These are phyloP conservation scores for Drosophila meridionalis DNA, from an alignment of 2,888 invertebrate species.

Conservation along the genomic window DNA sequence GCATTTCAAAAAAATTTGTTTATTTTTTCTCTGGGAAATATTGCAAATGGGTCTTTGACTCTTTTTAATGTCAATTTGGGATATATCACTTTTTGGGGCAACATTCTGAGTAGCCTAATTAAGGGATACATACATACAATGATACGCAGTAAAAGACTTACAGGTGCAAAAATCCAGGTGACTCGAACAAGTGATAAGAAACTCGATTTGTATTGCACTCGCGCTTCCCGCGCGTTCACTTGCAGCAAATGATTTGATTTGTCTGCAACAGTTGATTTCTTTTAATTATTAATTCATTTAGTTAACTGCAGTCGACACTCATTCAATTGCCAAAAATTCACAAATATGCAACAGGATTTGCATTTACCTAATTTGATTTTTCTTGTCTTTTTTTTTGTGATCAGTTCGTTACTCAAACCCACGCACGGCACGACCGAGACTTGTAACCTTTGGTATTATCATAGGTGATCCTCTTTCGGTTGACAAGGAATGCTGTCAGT, in stretches of 20 bases:
- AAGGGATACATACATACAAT: neutral
- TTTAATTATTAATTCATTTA: neutral
- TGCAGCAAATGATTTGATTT: neutral
- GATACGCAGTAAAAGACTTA: neutral
- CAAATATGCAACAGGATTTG: conserved; percentile 10
- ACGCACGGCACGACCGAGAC: conserved; percentile 6
- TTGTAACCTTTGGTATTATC: neutral
- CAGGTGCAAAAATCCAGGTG: conserved; percentile 1
- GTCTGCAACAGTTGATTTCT: neutral
- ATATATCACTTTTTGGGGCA: neutral
- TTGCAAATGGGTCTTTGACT: neutral
- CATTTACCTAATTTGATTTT: neutral
- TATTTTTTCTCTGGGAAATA: conserved; percentile 13
- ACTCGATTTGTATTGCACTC: too few relatives aligned
- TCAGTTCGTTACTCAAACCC: conserved; percentile 22
- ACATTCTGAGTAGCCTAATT: neutral
- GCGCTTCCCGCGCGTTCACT: neutral
- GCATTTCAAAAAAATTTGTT: conserved; percentile 41
- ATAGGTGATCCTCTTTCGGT: neutral
- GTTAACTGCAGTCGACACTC: neutral
- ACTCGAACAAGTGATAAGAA: conserved; percentile 12
- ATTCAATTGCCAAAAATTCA: neutral
- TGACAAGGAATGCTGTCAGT: neutral
- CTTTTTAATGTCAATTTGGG: neutral
- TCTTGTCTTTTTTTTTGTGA: neutral